Base-by-base conservation (phyloP, 2,797 vertebrate genomes). In the Erpetoichthys calabaricus region DNA sequence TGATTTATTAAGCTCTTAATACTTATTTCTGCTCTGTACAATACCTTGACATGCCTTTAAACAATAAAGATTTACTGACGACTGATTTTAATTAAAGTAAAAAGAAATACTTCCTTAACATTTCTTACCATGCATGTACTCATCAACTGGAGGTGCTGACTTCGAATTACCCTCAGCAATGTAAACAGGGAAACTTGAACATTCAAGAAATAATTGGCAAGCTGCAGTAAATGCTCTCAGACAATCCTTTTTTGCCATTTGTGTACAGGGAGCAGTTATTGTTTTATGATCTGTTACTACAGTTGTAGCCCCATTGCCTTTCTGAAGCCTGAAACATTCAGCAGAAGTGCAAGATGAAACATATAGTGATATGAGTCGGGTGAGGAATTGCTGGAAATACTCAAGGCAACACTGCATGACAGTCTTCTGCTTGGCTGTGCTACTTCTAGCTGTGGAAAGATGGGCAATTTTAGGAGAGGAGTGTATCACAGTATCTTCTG, bases 401-500 rank as follows among this genome's bases (percentile, higher is more conserved):
- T 97, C 96, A 72, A 98, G 71, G 70, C 95, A 99, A 75, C 87
- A 89, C 75, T 97, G 95, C 94, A 99, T 98, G 67, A 97, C 89
- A 3, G 93, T 93, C 80, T 92, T 95, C 59, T 93, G 92, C 70
- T 86, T 68, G 0, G 84, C 67, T 65, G 89, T 92, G 65, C 75
- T 76, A 63, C 78, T 69, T 0, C 60, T 81, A 63, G 73, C 72
- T 45, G 78, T 70, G 45, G 68, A 67, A 10, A 73, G 46, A 3
- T 80, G 76, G 58, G 76, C 55, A 52, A 62, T 57, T 42, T 57
- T 0, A 1, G 71, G 77, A 51, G 71, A 62, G 51, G 67, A 69
- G 43, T 80, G 80, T 8, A 84, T 67, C 47, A 85, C 4, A 4
- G 85, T 86, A 58, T 86, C 82, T 64, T 85, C 83, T 41, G 83